Evolutionary conservation across 2,113 vertebrate species (phyloP).

Genomic region (Fukomys damarensis): DNA sequence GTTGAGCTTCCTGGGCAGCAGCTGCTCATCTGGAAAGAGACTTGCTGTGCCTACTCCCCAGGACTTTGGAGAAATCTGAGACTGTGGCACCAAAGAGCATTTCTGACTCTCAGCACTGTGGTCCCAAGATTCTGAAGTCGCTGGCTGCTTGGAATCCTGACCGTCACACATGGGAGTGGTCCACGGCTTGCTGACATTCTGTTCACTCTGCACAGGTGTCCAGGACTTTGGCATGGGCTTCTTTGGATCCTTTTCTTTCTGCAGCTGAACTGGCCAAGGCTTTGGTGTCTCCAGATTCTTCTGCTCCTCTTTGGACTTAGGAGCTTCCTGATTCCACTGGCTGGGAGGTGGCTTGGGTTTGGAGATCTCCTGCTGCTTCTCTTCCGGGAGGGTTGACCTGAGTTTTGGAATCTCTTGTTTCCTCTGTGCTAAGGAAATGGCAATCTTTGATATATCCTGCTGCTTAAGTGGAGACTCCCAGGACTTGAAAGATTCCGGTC

Average conservation of each 20-base stretch:
- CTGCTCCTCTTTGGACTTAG: constrained; percentile 87
- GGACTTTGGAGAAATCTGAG: constrained; percentile 85
- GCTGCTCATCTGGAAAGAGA: constrained; percentile 87
- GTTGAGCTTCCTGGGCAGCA: constrained; percentile 85
- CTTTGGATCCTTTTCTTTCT: constrained; percentile 78
- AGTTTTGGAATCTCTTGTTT: constrained; percentile 89
- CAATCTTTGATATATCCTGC: constrained; percentile 77
- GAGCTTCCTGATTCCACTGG: constrained; percentile 84
- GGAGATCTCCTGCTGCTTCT: constrained; percentile 82
- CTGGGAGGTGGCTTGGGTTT: constrained; percentile 75
- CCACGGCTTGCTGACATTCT: constrained; percentile 82
- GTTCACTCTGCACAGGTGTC: constrained; percentile 81
- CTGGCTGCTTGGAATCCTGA: constrained; percentile 64
- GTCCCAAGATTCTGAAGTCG: constrained; percentile 85
- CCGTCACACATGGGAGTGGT: constrained; percentile 60
- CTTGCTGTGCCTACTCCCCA: constrained; percentile 87
- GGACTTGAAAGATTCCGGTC: constrained; percentile 81
- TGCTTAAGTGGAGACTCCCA: constrained; percentile 83
- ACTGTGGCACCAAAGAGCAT: constrained; percentile 71
- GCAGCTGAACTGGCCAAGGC: constrained; percentile 77
- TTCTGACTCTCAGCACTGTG: constrained; percentile 76
- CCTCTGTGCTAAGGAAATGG: constrained; percentile 65
- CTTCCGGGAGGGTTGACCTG: constrained; percentile 89
- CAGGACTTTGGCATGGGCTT: constrained; percentile 81
- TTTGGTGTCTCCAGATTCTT: constrained; percentile 83